These are phyloP conservation scores for Drosophila bipectinata DNA, from an alignment of 1,140 invertebrate species.

Conservation along the genomic window DNA sequence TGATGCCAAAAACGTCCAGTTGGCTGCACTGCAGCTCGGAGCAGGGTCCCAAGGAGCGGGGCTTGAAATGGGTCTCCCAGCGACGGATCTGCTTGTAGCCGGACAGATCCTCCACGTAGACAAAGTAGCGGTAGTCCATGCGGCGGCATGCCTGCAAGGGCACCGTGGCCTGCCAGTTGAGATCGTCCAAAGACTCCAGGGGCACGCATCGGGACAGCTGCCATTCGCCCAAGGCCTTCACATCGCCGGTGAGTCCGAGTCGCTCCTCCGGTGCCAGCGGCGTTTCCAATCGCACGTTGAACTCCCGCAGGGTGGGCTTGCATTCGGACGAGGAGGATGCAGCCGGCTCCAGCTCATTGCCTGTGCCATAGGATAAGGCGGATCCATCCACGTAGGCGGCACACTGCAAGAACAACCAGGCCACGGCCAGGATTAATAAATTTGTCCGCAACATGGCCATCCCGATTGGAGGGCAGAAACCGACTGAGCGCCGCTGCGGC, in stretches of 20 bases:
- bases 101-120: constrained; percentile 84
- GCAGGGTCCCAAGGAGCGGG: constrained; percentile 83
- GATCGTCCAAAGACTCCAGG: constrained; percentile 65
- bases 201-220: constrained; percentile 81
- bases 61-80: constrained; percentile 91
- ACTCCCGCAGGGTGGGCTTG: constrained; percentile 58
- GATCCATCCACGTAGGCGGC: constrained; percentile 64
- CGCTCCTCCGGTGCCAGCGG: constrained; percentile 77
- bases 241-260: constrained; percentile 84
- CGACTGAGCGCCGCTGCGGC: constrained; percentile 43
- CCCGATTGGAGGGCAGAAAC: constrained; percentile 16
- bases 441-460: constrained; percentile 41
- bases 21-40: constrained; percentile 51
- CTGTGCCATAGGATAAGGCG: constrained; percentile 41
- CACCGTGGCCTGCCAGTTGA: constrained; percentile 83
- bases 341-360: constrained; percentile 55
- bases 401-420: constrained; percentile 67
- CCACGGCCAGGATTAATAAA: constrained; percentile 59
- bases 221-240: constrained; percentile 84
- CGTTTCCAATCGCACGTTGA: constrained; percentile 58
- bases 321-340: constrained; percentile 28
- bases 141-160: constrained; percentile 85
- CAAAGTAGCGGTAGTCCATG: constrained; percentile 89
- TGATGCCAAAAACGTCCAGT: constrained; percentile 85
- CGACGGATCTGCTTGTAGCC: constrained; percentile 85